Evolutionary conservation across 2,888 invertebrate genomes (phyloP).

Genomic region (Pyrochroa serraticornis): DNA sequence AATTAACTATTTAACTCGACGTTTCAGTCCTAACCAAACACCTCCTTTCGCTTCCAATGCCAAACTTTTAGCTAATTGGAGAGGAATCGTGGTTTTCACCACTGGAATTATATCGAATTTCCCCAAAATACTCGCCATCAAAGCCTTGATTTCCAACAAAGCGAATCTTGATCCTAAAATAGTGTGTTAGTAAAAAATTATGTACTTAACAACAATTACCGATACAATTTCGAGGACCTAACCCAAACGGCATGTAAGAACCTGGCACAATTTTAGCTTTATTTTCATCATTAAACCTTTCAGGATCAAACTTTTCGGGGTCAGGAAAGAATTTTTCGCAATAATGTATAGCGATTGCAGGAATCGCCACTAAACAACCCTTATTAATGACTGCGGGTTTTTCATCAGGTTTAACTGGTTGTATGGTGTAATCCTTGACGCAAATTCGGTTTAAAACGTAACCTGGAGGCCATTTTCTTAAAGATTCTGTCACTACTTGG

Average conservation of each 20-base stretch:
- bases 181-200: neutral
- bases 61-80: conserved; percentile 35
- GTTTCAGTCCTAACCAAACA: conserved; percentile 34
- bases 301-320: conserved; percentile 61
- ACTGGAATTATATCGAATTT: conserved; percentile 37
- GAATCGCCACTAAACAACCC: conserved; percentile 59
- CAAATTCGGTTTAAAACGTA: conserved; percentile 62
- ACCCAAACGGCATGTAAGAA: conserved; percentile 62
- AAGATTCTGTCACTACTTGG: conserved; percentile 63
- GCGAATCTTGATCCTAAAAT: conserved; percentile 42
- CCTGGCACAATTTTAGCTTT: conserved; percentile 59
- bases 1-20: neutral
- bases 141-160: conserved; percentile 40
- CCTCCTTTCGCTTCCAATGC: conserved; percentile 37
- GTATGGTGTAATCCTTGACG: conserved; percentile 62
- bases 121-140: conserved; percentile 33
- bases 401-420: conserved; percentile 56
- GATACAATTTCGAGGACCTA: conserved; percentile 54
- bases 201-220: conserved; percentile 35
- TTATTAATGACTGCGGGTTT: conserved; percentile 48
- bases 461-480: conserved; percentile 64
- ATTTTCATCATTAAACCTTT: conserved; percentile 62
- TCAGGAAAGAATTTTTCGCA: conserved; percentile 63
- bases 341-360: conserved; percentile 61
- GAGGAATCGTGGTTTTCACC: conserved; percentile 41